Evolutionary conservation across 2,113 vertebrate genomes (phyloP).

Genomic region (Lynx canadensis): DNA sequence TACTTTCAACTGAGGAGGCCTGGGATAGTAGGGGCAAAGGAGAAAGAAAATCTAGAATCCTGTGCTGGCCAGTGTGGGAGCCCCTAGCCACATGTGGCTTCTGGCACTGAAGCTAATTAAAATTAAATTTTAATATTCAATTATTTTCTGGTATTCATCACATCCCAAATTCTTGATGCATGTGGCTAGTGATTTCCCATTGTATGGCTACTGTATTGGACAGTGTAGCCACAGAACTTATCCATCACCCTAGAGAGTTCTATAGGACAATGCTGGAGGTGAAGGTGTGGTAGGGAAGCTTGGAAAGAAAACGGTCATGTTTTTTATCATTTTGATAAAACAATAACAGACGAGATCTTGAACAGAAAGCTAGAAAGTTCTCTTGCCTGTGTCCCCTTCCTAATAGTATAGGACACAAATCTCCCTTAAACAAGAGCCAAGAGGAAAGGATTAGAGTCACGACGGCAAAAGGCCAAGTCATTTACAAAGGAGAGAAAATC

Average conservation of each 20-base stretch:
- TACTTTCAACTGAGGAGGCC: not conserved
- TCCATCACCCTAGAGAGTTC: not conserved
- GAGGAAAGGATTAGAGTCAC: not conserved
- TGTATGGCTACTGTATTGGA: rapidly evolving
- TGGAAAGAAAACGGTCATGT: not conserved
- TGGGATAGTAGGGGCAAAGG: no score
- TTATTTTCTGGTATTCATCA: not conserved
- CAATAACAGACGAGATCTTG: not conserved
- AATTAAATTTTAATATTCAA: not conserved
- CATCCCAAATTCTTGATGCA: not conserved
- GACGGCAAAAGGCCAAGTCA: not conserved
- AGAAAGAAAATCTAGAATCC: not conserved
- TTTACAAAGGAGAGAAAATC: not conserved
- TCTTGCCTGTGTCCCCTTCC: not conserved
- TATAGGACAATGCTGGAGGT: not conserved
- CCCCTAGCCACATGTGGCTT: not conserved
- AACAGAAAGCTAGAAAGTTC: not conserved
- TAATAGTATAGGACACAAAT: not conserved
- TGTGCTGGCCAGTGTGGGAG: not conserved
- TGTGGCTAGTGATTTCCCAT: not conserved
- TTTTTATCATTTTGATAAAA: not conserved
- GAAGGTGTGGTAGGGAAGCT: not conserved
- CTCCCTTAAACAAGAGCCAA: not conserved
- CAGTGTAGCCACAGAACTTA: not conserved
- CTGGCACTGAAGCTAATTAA: not conserved